Base-by-base conservation (phyloP, 2,113 vertebrate genomes). In the Pseudolaguvia tuberculata region DNA sequence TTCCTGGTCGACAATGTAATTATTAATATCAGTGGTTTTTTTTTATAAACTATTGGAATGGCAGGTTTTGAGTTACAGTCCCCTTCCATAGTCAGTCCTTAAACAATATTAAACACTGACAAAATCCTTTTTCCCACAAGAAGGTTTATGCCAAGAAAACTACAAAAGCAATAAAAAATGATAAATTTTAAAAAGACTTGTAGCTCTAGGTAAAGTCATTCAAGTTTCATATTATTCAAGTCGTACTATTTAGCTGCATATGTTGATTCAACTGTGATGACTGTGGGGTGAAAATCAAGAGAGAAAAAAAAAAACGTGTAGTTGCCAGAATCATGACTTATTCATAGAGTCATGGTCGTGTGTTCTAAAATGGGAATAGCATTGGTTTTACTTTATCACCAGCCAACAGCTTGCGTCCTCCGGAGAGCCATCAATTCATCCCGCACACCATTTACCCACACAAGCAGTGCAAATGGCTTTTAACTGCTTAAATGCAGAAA, bases 371-470 rank as follows among this genome's bases (percentile, higher is more conserved):
- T 9, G 11, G 14, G 68, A 55, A 29, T 3, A 17, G n/a, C 13
- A 39, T 35, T 70, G 50, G 25, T 39, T 70, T 70, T 55, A 70
- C 31, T 70, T 70, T 70, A 70, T 70, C 68, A 70, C 55, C 68
- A 57, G 39, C 52, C 25, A 53, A 45, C 65, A 59, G 63, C 45
- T 35, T 66, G 29, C 25, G 25, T 76, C 51, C 63, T 76, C 50
- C 18, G 13, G 48, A 62, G 23, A 62, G 65, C 75, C 63, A 18
- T 48, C 72, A 55, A 65, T 55, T 74, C 15, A 56, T 48, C 31
- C 27, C 1, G 14, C 4, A 23, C 7, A 47, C 20, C 15, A 69
- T 68, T 45, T 7, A 52, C 52, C 45, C 25, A 14, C 42, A 59
- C 11, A 31, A 69, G 53, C 15, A 25, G 50, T 42, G 57, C 65